Conservation (phyloP, 2,113 vertebrate species). For the Onychostoma macrolepis region DNA sequence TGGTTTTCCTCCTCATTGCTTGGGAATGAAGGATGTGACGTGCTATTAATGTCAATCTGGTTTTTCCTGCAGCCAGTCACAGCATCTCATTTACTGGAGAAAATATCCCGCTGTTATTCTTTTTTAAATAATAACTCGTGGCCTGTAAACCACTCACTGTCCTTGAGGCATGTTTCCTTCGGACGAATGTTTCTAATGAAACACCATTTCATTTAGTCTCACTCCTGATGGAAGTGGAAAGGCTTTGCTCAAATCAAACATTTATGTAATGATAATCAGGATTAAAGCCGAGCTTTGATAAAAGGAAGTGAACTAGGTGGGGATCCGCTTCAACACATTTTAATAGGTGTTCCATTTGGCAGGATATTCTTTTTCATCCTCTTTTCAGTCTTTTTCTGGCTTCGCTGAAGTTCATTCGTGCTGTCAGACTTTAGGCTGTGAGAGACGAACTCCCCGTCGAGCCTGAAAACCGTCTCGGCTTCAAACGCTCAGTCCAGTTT, state of each 20-base stretch:
- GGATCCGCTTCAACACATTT: conserved; percentile 39
- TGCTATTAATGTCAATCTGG: conserved; percentile 34
- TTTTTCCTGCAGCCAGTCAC: not conserved
- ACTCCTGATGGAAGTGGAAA: conserved; percentile 10
- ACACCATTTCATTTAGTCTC: not conserved
- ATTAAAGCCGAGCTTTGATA: conserved; percentile 20
- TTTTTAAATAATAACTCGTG: not conserved
- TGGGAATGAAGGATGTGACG: not conserved
- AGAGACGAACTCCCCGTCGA: conserved; percentile 17
- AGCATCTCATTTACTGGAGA: conserved; percentile 13
- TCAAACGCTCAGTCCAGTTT: conserved; percentile 11
- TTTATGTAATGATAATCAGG: conserved; percentile 45
- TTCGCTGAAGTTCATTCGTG: conserved; percentile 37
- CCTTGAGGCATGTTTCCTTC: not conserved
- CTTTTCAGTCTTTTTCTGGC: conserved; percentile 32
- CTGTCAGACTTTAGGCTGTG: conserved; percentile 36
- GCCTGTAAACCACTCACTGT: not conserved
- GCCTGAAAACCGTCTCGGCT: conserved; percentile 25
- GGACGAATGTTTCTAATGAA: not conserved
- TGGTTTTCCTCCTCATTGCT: conserved; percentile 13
- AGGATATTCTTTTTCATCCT: conserved; percentile 44
- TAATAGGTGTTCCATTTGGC: conserved; percentile 58
- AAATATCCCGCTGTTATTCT: not conserved
- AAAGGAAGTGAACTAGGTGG: conserved; percentile 29
- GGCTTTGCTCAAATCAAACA: conserved; percentile 35